phyloP scores from a whole-genome alignment of 2,888 invertebrate species.

The Melinaea menophilus region DNA sequence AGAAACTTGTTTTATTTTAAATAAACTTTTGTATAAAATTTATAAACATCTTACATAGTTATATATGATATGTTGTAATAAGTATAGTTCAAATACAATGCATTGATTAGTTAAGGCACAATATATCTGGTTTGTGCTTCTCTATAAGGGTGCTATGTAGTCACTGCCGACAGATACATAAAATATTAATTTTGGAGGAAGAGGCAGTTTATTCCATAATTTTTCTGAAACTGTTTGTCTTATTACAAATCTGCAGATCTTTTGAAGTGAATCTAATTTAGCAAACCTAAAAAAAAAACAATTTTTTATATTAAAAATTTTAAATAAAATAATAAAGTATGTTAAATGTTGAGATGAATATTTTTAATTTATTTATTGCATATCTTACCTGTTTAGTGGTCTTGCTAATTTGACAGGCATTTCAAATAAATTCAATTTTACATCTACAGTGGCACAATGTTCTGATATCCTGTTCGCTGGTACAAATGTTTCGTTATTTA shows the following conservation, averaged over 20 bases:
- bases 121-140: conserved; percentile 21
- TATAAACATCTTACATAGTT: conserved; percentile 49
- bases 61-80: conserved; percentile 34
- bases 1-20: conserved; percentile 35
- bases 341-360: background rate
- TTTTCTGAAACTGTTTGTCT: conserved; percentile 82
- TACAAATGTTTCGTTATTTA: conserved; percentile 78
- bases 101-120: conserved; percentile 50
- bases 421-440: conserved; percentile 68
- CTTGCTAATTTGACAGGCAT: conserved; percentile 73
- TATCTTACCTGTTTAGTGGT: conserved; percentile 64
- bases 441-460: conserved; percentile 71
- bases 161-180: conserved; percentile 71
- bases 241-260: conserved; percentile 86
- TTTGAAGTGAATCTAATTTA: conserved; percentile 82
- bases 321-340: background rate
- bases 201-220: conserved; percentile 82
- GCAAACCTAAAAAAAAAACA: conserved; percentile 77
- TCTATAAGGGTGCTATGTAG: conserved; percentile 68
- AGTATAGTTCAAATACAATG: conserved; percentile 38
- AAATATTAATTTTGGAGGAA: conserved; percentile 74
- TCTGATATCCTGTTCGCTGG: conserved; percentile 71
- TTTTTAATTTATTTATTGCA: background rate
- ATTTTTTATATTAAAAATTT: conserved; percentile 1
- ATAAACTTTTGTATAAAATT: conserved; percentile 51